Conservation (phyloP, 2,888 invertebrate species). For the Netelia melanura region DNA sequence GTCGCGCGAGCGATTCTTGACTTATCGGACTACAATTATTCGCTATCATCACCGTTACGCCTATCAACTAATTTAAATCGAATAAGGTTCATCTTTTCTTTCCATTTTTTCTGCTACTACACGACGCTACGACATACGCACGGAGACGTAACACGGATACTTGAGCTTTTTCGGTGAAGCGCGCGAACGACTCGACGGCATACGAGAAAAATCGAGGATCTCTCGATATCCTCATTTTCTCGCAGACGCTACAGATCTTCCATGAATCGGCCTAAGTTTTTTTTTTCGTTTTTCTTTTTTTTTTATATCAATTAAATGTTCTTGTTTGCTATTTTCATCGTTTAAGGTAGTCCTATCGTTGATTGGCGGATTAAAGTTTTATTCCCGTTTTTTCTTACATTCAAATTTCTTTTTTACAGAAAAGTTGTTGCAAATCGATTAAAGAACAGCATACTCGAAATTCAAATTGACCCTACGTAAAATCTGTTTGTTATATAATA, state of each 20-base stretch:
- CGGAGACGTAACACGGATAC: neutral
- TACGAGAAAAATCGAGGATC: slow-evolving; percentile 30
- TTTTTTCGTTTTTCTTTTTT: slow-evolving; percentile 15
- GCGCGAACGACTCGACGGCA: slow-evolving; percentile 34
- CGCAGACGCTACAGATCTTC: slow-evolving; percentile 80
- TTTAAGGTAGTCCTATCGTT: neutral
- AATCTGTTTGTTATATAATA: too few species aligned
- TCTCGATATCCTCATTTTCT: slow-evolving; percentile 59
- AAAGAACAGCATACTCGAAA: too few species aligned
- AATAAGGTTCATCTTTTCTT: slow-evolving; percentile 59
- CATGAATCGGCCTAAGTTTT: slow-evolving; percentile 74
- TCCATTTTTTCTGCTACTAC: slow-evolving; percentile 21
- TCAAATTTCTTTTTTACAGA: too few species aligned
- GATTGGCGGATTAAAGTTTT: too few species aligned
- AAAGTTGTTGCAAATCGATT: too few species aligned
- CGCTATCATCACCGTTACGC: slow-evolving; percentile 68
- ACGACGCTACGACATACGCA: slow-evolving; percentile 4
- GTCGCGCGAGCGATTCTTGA: slow-evolving; percentile 31
- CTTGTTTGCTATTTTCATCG: slow-evolving; percentile 25
- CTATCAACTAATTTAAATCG: slow-evolving; percentile 69
- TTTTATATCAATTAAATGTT: slow-evolving; percentile 23
- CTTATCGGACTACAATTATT: slow-evolving; percentile 66
- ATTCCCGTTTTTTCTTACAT: too few species aligned
- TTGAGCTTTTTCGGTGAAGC: slow-evolving; percentile 22
- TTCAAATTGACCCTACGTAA: too few species aligned